Evolutionary conservation across 2,113 vertebrate genomes (phyloP).

Genomic region (Tetrax tetrax): DNA sequence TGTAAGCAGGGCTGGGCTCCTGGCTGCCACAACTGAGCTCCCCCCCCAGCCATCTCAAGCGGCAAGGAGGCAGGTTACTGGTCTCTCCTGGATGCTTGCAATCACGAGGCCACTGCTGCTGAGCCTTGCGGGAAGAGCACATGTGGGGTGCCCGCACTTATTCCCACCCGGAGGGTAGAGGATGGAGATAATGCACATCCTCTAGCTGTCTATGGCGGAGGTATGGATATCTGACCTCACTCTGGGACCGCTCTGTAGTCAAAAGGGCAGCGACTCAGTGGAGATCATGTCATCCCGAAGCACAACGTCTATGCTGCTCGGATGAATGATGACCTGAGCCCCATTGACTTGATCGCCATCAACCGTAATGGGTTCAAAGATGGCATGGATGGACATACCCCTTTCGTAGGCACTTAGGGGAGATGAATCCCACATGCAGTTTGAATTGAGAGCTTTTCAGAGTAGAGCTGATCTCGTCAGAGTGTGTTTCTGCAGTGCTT

Average conservation of each 20-base stretch:
- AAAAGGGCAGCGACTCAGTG: neutral
- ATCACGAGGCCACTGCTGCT: accelerated
- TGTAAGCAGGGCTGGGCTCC: constrained; percentile 13
- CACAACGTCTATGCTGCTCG: neutral
- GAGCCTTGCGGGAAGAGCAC: neutral
- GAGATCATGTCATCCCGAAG: neutral
- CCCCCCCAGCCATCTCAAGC: neutral
- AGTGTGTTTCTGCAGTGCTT: neutral
- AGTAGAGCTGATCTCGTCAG: neutral
- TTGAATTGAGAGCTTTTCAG: neutral
- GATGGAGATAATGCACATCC: neutral
- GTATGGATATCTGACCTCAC: neutral
- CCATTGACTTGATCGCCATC: neutral
- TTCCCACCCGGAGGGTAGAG: neutral
- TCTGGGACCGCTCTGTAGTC: neutral
- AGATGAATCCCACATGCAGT: neutral
- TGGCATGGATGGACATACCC: neutral
- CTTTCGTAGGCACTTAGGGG: constrained; percentile 11
- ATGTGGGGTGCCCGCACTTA: neutral
- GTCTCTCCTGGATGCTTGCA: neutral
- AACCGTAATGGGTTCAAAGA: neutral
- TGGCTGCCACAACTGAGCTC: neutral
- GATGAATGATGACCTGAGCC: neutral
- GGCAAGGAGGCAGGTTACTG: neutral
- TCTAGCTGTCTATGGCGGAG: neutral